Percentiles rank a stretch among this genome's conserved stretches.
Conservation (phyloP, 2,113 vertebrate genomes). For the Cyanoderma ruficeps region DNA sequence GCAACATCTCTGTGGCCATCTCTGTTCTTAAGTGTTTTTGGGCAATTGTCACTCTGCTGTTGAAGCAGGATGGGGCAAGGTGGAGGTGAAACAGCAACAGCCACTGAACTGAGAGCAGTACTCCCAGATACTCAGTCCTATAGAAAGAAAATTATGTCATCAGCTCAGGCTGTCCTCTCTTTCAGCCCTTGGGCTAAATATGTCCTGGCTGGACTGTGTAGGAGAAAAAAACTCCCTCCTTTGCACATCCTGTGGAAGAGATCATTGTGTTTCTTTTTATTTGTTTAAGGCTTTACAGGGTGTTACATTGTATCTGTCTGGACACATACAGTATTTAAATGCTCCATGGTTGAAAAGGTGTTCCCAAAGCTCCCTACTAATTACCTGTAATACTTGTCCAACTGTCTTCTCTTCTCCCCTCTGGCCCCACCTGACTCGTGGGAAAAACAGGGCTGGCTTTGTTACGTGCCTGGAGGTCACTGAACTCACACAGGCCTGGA, state of each 20-base stretch:
- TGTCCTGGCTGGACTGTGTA: neutral
- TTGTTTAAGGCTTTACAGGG: neutral
- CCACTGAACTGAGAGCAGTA: neutral
- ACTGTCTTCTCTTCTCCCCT: neutral
- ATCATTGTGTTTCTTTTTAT: neutral
- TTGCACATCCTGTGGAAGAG: neutral
- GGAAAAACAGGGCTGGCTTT: neutral
- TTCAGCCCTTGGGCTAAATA: neutral
- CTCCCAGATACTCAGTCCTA: neutral
- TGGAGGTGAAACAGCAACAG: neutral
- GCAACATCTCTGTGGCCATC: fast-evolving
- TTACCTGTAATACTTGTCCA: neutral
- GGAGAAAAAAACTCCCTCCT: neutral
- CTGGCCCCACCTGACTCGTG: neutral
- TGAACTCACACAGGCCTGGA: neutral
- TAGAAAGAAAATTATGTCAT: constrained; percentile 25
- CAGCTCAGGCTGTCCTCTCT: neutral
- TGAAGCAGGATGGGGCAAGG: neutral
- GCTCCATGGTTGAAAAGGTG: neutral
- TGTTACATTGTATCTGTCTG: neutral
- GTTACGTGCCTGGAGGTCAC: neutral
- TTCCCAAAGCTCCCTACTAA: neutral
- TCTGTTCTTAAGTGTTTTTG: neutral
- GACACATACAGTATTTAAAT: neutral
- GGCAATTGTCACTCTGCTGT: neutral